Percentiles rank a stretch among this genome's conserved stretches.
These are phyloP conservation scores for Podotricha telesiphe DNA, from an alignment of 2,888 invertebrate genomes.

Conservation along the genomic window DNA sequence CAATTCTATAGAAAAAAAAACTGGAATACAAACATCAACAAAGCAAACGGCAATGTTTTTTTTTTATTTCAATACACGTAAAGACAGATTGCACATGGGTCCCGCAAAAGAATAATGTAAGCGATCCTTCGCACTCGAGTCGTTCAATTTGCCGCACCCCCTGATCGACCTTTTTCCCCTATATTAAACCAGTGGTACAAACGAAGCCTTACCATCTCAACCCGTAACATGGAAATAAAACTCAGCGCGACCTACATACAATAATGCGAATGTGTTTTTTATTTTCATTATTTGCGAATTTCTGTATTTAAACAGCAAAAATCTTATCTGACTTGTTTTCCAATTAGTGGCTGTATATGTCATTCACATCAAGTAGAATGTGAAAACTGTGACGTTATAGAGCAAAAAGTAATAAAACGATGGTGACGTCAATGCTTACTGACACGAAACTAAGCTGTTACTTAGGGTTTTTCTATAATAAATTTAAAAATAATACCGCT, in stretches of 20 bases:
- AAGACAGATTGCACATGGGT: constrained; percentile 36
- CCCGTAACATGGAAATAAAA: constrained; percentile 24
- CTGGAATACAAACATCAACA: constrained; percentile 6
- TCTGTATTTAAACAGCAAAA: constrained; percentile 10
- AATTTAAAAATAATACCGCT: neutral
- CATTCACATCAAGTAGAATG: constrained; percentile 3
- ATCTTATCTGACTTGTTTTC: constrained; percentile 5
- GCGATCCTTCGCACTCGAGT: constrained; percentile 42
- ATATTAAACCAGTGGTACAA: constrained; percentile 39
- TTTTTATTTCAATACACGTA: constrained; percentile 32
- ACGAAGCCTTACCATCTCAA: constrained; percentile 31
- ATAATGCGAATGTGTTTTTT: constrained; percentile 20
- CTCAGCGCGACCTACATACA: constrained; percentile 24
- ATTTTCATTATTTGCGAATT: constrained; percentile 21
- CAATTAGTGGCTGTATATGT: constrained; percentile 11
- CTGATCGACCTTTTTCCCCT: constrained; percentile 47
- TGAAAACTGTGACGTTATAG: constrained; percentile 8
- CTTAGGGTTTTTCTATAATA: constrained; percentile 5
- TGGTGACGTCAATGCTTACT: constrained; percentile 17
- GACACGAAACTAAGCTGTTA: constrained; percentile 13
- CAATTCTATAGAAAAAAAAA: constrained; percentile 11
- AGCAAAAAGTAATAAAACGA: constrained; percentile 9
- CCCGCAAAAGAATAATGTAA: constrained; percentile 49
- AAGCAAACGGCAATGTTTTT: constrained; percentile 15
- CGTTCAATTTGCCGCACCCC: constrained; percentile 49